These are phyloP conservation scores for Xenus cinereus DNA, from an alignment of 2,113 vertebrate species.

Conservation along the genomic window DNA sequence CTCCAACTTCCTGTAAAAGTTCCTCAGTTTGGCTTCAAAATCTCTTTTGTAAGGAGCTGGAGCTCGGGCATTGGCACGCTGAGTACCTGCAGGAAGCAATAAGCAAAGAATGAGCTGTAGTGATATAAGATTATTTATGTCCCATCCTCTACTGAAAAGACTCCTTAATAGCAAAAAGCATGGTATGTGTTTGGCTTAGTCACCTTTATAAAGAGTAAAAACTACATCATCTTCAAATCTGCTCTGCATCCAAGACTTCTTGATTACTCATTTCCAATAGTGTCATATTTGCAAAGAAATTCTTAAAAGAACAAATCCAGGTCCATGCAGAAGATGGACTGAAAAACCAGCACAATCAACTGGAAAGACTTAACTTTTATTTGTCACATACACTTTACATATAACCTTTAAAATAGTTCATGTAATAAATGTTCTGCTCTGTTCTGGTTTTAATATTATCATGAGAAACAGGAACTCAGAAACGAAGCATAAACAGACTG, in stretches of 20 bases:
- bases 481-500: background rate
- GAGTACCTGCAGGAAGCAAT: conserved; percentile 83
- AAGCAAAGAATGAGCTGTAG: background rate
- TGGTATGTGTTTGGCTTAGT: background rate
- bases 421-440: background rate
- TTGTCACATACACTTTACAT: background rate
- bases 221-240: background rate
- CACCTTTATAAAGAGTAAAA: background rate
- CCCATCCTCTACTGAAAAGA: background rate
- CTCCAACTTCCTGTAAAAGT: conserved; percentile 98
- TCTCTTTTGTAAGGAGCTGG: conserved; percentile 97
- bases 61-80: conserved; percentile 93
- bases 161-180: background rate
- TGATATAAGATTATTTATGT: background rate
- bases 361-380: background rate
- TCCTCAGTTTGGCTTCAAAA: conserved; percentile 98
- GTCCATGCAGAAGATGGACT: background rate
- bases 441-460: background rate
- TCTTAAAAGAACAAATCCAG: background rate
- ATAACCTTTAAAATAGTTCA: background rate
- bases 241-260: background rate
- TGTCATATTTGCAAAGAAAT: background rate
- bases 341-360: background rate
- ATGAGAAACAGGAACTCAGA: background rate
- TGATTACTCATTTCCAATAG: background rate